These are phyloP conservation scores for Acestrorhynchus altus DNA, from an alignment of 2,797 vertebrate genomes.

Conservation along the genomic window DNA sequence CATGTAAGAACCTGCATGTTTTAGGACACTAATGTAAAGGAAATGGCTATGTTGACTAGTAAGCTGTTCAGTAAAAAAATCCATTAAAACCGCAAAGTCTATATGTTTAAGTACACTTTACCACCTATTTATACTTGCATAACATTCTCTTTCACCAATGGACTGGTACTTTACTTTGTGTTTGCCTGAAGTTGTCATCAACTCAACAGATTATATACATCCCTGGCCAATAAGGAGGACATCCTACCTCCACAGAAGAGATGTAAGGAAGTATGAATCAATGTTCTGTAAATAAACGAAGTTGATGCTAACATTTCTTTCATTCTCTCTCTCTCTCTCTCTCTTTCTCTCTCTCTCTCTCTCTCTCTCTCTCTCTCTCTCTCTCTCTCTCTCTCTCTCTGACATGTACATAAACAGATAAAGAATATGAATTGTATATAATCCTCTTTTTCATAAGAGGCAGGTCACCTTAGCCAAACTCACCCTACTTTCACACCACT, in stretches of 20 bases:
- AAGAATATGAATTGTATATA: conserved; percentile 12
- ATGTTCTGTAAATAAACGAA: neutral
- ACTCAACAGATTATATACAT: conserved; percentile 38
- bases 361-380: neutral
- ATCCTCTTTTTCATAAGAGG: neutral
- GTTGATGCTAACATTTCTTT: conserved; percentile 20
- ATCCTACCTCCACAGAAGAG: conserved; percentile 7
- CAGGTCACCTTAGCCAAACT: conserved; percentile 7
- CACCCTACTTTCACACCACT: conserved; percentile 4
- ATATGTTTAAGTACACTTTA: conserved; percentile 5
- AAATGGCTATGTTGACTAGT: neutral
- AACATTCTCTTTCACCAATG: neutral
- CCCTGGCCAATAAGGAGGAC: conserved; percentile 13
- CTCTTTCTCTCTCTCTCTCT: too few species aligned
- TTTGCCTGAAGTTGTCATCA: conserved; percentile 40
- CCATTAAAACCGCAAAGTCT: neutral
- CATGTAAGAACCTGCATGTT: too few species aligned
- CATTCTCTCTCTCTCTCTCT: neutral
- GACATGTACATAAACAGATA: neutral
- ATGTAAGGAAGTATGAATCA: conserved; percentile 37
- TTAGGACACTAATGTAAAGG: too few species aligned
- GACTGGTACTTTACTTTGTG: conserved; percentile 3
- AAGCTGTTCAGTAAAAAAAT: too few species aligned
- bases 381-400: neutral
- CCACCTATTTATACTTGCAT: neutral